These are phyloP conservation scores for Galerucella pusilla DNA, from an alignment of 2,888 invertebrate species.

Conservation along the genomic window DNA sequence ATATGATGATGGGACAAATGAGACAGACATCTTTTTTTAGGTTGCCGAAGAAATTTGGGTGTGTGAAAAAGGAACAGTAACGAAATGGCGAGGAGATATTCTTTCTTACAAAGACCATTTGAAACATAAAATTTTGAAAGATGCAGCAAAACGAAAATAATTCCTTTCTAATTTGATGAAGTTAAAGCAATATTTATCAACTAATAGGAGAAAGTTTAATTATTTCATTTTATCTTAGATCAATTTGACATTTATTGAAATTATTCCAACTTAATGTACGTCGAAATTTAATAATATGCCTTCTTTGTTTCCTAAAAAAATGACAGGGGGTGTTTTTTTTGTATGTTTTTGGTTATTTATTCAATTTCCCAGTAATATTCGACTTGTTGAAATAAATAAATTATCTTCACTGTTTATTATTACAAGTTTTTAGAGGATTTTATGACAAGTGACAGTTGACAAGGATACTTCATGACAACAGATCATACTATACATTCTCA, in stretches of 20 bases:
- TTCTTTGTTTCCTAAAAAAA: not conserved
- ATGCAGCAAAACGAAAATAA: constrained; percentile 69
- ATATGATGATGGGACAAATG: not conserved
- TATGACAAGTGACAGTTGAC: no score
- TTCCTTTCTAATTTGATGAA: constrained; percentile 15
- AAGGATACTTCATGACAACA: no score
- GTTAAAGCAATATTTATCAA: constrained; percentile 28
- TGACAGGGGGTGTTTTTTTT: no score
- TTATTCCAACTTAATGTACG: constrained; percentile 3
- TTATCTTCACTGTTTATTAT: no score
- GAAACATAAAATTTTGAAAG: constrained; percentile 85
- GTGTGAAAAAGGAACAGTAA: constrained; percentile 94
- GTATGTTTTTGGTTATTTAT: no score
- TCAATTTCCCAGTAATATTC: no score
- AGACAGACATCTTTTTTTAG: constrained; percentile 66
- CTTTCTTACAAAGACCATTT: constrained; percentile 95
- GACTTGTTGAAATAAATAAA: no score
- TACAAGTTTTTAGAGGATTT: no score
- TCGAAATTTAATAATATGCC: constrained; percentile 3
- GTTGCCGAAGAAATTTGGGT: constrained; percentile 99
- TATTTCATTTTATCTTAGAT: constrained; percentile 25
- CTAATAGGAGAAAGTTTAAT: constrained; percentile 24
- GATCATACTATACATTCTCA: no score
- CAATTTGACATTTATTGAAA: constrained; percentile 11
- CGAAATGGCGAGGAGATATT: constrained; percentile 98